Percentiles rank a stretch among this genome's conserved stretches.
These are phyloP conservation scores for Poecilia velifera DNA, from an alignment of 2,797 vertebrate species.

Conservation along the genomic window DNA sequence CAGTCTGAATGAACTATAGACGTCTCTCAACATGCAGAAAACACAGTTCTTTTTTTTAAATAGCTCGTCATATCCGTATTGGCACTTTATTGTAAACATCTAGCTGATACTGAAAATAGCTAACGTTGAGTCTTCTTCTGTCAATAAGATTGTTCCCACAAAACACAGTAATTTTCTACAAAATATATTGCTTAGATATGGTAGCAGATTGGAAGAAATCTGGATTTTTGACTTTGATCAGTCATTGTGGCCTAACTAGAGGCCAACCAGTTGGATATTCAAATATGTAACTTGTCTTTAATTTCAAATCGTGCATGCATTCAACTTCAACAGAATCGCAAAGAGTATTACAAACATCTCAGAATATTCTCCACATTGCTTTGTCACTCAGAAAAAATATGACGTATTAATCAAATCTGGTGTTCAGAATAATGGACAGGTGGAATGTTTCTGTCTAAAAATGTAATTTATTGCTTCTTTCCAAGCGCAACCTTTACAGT, in stretches of 20 bases:
- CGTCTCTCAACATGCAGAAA: background rate
- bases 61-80: background rate
- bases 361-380: background rate
- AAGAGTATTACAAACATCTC: background rate
- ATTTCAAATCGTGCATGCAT: background rate
- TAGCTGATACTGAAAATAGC: background rate
- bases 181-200: background rate
- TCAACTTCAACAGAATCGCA: background rate
- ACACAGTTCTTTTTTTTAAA: background rate
- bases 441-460: background rate
- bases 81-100: background rate
- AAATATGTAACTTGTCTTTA: background rate
- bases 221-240: background rate
- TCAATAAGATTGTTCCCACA: background rate
- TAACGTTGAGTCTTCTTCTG: background rate
- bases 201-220: background rate
- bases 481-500: background rate
- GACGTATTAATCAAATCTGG: background rate
- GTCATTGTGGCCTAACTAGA: background rate
- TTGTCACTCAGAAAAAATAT: background rate
- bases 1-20: background rate
- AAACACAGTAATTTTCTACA: background rate
- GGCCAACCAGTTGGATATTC: background rate
- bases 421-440: background rate
- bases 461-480: background rate